phyloP scores from a whole-genome alignment of 2,113 vertebrate genomes.

The Sinocyclocheilus maitianheensis region DNA sequence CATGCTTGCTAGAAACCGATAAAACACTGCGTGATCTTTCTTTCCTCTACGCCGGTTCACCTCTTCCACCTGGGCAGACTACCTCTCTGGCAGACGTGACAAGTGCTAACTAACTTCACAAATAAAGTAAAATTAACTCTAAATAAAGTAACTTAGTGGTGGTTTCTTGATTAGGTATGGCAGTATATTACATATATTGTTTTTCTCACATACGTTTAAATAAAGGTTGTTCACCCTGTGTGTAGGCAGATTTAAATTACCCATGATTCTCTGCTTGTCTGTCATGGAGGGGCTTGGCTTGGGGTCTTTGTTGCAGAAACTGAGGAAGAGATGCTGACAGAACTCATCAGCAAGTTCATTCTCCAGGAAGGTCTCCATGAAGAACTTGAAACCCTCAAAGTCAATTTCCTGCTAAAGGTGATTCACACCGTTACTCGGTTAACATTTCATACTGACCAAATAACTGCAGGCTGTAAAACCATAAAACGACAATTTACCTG shows the following conservation, averaged over 20 bases:
- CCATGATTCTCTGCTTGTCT: slow-evolving; percentile 74
- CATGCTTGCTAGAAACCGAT: no score
- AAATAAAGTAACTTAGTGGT: neutral
- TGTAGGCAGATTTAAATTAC: slow-evolving; percentile 45
- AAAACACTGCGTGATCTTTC: no score
- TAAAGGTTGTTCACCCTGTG: neutral
- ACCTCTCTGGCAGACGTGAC: no score
- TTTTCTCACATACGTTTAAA: no score
- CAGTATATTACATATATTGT: neutral
- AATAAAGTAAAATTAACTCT: neutral
- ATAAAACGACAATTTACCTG: slow-evolving; percentile 17
- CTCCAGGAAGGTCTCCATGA: slow-evolving; percentile 96
- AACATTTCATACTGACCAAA: neutral
- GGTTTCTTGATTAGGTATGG: neutral
- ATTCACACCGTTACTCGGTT: neutral
- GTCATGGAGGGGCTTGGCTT: slow-evolving; percentile 81
- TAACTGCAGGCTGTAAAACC: neutral
- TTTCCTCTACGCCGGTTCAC: no score
- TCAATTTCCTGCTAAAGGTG: slow-evolving; percentile 83
- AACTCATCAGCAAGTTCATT: slow-evolving; percentile 89
- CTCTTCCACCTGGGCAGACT: no score
- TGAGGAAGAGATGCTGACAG: slow-evolving; percentile 89
- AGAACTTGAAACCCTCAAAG: slow-evolving; percentile 92
- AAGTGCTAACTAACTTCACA: no score
- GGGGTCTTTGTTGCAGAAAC: slow-evolving; percentile 87